Evolutionary conservation across 2,113 vertebrate species (phyloP).

Genomic region (Cathartes aura): DNA sequence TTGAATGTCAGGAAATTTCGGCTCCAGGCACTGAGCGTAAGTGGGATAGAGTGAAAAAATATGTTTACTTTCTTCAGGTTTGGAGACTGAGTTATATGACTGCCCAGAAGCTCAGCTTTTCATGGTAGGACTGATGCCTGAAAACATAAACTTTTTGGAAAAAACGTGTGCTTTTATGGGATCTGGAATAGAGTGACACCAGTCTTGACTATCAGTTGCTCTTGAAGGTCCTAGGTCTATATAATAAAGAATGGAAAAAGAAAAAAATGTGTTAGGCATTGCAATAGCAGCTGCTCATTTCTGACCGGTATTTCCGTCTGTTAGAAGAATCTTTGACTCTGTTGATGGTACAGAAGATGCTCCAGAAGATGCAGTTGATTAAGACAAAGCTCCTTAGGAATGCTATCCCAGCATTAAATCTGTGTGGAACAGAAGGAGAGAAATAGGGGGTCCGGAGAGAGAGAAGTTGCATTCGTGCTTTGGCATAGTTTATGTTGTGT

Average conservation of each 20-base stretch:
- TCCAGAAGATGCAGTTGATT: background rate
- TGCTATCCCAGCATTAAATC: background rate
- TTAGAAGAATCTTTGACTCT: background rate
- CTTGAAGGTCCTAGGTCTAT: background rate
- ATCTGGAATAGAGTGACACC: background rate
- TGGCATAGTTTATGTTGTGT: background rate
- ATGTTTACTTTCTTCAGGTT: background rate
- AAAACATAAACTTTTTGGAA: background rate
- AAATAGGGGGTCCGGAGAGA: background rate
- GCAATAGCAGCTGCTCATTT: background rate
- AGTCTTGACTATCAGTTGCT: background rate
- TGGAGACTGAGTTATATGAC: background rate
- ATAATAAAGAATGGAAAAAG: background rate
- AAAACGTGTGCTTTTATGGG: fast-evolving
- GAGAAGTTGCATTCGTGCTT: background rate
- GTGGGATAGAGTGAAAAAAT: background rate
- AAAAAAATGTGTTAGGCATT: background rate
- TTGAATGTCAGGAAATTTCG: background rate
- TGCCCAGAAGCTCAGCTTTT: background rate
- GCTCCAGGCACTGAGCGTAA: background rate
- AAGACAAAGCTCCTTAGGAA: background rate
- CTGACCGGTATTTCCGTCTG: background rate
- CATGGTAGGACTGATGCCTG: background rate
- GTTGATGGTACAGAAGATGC: background rate
- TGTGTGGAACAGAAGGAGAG: background rate